Percentiles rank a stretch among this genome's conserved stretches.
These are phyloP conservation scores for Crocodylus rhombifer DNA, from an alignment of 2,797 vertebrate genomes.

Conservation along the genomic window DNA sequence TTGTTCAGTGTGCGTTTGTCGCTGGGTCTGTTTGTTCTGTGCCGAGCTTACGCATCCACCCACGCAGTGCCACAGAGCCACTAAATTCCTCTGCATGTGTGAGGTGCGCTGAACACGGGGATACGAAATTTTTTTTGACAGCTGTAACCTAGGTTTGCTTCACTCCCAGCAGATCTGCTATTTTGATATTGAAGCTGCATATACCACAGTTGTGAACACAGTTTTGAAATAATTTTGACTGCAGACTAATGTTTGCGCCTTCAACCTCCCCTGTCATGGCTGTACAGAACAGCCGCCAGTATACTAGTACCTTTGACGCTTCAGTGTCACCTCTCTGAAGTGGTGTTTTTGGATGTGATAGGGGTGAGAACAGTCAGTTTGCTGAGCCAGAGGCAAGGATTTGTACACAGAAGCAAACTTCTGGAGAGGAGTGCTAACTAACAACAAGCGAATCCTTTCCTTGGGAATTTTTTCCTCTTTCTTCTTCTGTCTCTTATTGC, in stretches of 20 bases:
- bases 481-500: background rate
- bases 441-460: conserved; percentile 1
- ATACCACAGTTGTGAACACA: background rate
- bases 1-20: background rate
- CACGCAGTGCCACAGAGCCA: background rate
- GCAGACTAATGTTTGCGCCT: background rate
- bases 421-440: conserved; percentile 3
- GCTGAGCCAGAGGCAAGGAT: background rate
- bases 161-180: background rate
- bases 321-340: background rate
- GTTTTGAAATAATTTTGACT: conserved; percentile 1
- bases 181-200: background rate
- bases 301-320: background rate
- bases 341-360: background rate
- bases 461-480: background rate
- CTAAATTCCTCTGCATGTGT: background rate
- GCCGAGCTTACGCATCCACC: background rate
- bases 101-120: background rate
- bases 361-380: background rate
- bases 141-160: background rate
- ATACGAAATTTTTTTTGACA: background rate
- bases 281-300: background rate
- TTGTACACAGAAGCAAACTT: background rate
- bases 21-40: background rate
- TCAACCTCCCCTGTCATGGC: background rate